Base-by-base conservation (phyloP, 2,113 vertebrate species). In the Maccullochella peelii region DNA sequence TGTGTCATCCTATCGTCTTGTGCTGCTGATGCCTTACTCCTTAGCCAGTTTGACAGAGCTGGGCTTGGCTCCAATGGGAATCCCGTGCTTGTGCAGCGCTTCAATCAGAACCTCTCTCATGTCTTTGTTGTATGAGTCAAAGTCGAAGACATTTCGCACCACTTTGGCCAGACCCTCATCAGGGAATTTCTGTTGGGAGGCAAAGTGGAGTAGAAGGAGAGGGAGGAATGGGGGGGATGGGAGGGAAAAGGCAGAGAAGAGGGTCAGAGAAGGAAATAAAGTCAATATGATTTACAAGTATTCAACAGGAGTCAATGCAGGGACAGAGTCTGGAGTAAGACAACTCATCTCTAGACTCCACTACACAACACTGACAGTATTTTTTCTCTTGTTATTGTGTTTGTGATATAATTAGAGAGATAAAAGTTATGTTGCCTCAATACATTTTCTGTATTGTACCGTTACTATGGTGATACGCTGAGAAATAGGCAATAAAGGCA, bases 121-220 rank as follows among this genome's bases (percentile, higher is more conserved):
- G 94, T 99, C 97, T 0, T 94, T 96, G 94, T 98, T 98, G 95
- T 99, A 99, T 36, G 98, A 98, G 91, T 99, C 98, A 49, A 99
- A 99, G 94, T 99, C 98, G 81, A 99, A 99, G 8, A 99, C 98
- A 0, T 99, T 99, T 57, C 96, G 96, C 88, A 99, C 97, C 86
- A 99, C 98, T 50, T 92, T 98, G 82, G 98, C 95, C 40, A 99
- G 94, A 79, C 98, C 98, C 94, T 99, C 98, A 1, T 92, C 76
- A 6, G 98, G 98, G 93, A 98, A 99, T 95, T 96, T 98, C 98
- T 99, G 94, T 58, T 63, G 67, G 66, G 7, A 36, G 8, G n/a
- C 0, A 25, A 44, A 52, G 49, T 1, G 12, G 27, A 40, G 21
- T 7, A 63, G 27, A 14, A 18, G 33, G 47, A 25, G 59, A 6